Base-by-base conservation (phyloP, 2,888 invertebrate species). In the Polydrusus tereticollis region DNA sequence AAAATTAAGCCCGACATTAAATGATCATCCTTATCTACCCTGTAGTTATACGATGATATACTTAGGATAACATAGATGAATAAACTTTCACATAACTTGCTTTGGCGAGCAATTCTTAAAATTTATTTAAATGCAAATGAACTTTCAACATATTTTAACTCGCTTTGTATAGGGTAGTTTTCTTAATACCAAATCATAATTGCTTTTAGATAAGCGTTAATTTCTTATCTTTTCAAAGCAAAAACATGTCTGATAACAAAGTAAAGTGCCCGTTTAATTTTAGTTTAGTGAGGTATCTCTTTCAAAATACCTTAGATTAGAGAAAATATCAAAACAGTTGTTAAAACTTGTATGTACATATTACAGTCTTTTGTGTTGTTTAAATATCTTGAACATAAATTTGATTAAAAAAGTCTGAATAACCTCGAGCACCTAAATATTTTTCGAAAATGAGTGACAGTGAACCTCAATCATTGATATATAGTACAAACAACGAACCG, bases 381-480 rank as follows among this genome's bases (percentile, higher is more conserved):
- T n/a, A n/a, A n/a, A n/a, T n/a, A n/a, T n/a, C n/a, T n/a, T 26
- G 26, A 26, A 26, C 26, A 7, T 26, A 26, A n/a, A n/a, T n/a
- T n/a, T n/a, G n/a, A n/a, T n/a, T n/a, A n/a, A n/a, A n/a, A n/a
- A n/a, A n/a, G n/a, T n/a, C n/a, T n/a, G 36, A 12, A 36, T 33
- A 2, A 36, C 12, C n/a, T 33, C 1, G n/a, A n/a, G n/a, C n/a
- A n/a, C n/a, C n/a, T n/a, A 10, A 7, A 33, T 10, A 33, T 10
- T 33, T n/a, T n/a, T 29, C 7, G 29, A 58, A 41, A 64, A 64
- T 64, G 64, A 38, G 38, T 20, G 47, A 64, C 5, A 64, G 52
- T 52, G 52, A 64, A 38, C 21, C 36, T 0, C 36, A 64, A 14
- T 38, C 23, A 4, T 16, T 64, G 50, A 26, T 21, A 20, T 10